Evolutionary conservation across 1,140 invertebrate genomes (phyloP), one percentile per base, ranked within the genome.

Genomic region (Drosophila fuyamai): DNA sequence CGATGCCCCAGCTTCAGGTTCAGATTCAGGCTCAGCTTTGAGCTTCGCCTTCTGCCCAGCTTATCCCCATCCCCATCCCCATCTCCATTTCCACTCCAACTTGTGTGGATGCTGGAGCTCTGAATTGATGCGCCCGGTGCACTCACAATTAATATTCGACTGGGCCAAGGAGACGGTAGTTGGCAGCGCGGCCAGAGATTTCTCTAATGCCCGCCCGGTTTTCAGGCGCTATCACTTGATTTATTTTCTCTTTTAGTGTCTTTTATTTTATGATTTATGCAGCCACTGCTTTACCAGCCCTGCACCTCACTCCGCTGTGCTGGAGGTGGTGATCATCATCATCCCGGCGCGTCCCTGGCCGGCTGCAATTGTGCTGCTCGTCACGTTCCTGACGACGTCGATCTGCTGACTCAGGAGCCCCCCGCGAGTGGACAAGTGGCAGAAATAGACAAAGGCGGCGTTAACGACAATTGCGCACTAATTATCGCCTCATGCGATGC

Each of bases 201-300:
- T 85, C 76, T 60, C 78, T 79, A 76, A 79, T 84, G 72, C 51
- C 53, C 65, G 61, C 76, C 81, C 59, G 81, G 81, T 60, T 80
- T 47, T n/a, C 60, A 50, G 48, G 53, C 14, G 16, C 43, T 51
- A 51, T 44, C 54, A 68, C 55, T 46, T 89, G 85, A 90, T 90
- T 90, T 90, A 90, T 89, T 79, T 79, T 81, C 61, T 79, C 75
- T 89, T 89, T 89, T 84, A 89, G 84, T 89, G 77, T 67, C 74
- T 84, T 81, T 84, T 89, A 84, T 81, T 83, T 81, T 78, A 78
- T 81, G 83, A 86, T 86, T 86, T 86, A 86, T 86, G 75, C 78
- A 58, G 74, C 58, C 41, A 51, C 41, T 43, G 18, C 14, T 13
- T 13, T 7, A n/a, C n/a, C 38, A 8, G 23, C n/a, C 16, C 55